phyloP scores from a whole-genome alignment of 2,113 vertebrate species.

The Kobus ellipsiprymnus region DNA sequence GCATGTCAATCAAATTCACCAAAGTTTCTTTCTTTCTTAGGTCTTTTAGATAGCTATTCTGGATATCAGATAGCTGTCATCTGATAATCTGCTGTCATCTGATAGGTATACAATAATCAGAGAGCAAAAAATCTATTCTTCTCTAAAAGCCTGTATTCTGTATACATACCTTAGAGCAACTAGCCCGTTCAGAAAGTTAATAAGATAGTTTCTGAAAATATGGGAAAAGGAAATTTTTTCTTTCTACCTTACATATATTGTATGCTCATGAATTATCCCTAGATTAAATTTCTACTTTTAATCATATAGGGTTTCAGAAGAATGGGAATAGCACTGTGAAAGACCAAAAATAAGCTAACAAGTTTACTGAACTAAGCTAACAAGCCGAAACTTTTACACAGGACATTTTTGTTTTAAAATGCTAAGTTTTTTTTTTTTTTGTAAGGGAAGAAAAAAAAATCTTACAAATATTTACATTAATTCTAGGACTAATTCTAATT shows the following conservation, averaged over 20 bases:
- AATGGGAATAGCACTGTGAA: background rate
- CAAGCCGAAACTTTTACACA: background rate
- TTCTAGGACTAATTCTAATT: constrained; percentile 15
- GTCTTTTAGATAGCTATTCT: background rate
- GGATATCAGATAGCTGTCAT: background rate
- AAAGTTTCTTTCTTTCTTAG: background rate
- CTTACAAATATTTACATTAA: constrained; percentile 18
- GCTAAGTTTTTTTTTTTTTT: background rate
- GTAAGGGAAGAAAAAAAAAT: background rate
- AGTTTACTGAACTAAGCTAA: background rate
- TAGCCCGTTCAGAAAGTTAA: constrained; percentile 23
- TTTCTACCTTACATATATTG: constrained; percentile 24
- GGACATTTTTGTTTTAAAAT: constrained; percentile 32
- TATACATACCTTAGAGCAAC: constrained; percentile 26
- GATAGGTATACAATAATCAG: background rate
- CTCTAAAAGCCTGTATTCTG: background rate
- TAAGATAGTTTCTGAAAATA: background rate
- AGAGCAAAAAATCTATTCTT: background rate
- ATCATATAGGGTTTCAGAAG: constrained; percentile 18
- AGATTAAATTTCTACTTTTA: constrained; percentile 37
- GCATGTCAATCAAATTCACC: background rate
- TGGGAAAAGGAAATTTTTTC: background rate
- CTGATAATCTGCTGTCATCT: background rate
- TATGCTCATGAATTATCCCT: background rate
- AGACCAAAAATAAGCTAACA: background rate